Base-by-base conservation (phyloP, 1,140 invertebrate genomes). In the Coboldia fuscipes region DNA sequence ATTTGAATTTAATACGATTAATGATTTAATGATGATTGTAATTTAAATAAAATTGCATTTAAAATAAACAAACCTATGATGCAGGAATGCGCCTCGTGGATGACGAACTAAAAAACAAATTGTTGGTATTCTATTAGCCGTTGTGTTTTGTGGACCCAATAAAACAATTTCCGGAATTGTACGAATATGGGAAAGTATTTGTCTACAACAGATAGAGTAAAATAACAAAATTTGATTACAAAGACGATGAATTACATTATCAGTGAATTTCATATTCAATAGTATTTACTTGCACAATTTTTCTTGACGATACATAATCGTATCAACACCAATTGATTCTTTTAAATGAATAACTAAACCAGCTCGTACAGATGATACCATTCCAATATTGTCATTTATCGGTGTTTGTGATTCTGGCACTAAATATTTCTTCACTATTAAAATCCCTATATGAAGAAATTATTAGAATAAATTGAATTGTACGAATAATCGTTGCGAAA, bases 61-160 rank as follows among this genome's bases (percentile, higher is more conserved):
- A 9, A 29, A 29, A 10, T 29, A 29, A 29, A 6, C 14, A 10
- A 10, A 34, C 33, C 36, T 31, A 47, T 90, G 81, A 55, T 93
- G 88, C 1, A 92, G 66, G 47, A 80, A 88, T 2, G 72, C 72
- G 4, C 78, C 79, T 5, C 69, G 56, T 0, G 75, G 69, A 56
- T 90, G 79, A 35, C 74, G 66, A 22, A 93, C 72, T 54, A 90
- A 65, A 42, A 93, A 76, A 9, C 84, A 89, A 49, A 90, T 84
- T 20, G 88, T 72, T 2, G 84, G 76, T 7, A 89, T 56, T 22
- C 82, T 58, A 42, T 70, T 67, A 1, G 67, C 59, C 12, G 64
- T 61, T 5, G 65, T 54, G 18, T 63, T 68, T 23, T 61, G 57
- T 44, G 68, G 75, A n/a, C 86, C 84, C 1, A 92, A 58, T 10